phyloP scores from a whole-genome alignment of 2,888 invertebrate species.

The Caenorhabditis drosophilae region DNA sequence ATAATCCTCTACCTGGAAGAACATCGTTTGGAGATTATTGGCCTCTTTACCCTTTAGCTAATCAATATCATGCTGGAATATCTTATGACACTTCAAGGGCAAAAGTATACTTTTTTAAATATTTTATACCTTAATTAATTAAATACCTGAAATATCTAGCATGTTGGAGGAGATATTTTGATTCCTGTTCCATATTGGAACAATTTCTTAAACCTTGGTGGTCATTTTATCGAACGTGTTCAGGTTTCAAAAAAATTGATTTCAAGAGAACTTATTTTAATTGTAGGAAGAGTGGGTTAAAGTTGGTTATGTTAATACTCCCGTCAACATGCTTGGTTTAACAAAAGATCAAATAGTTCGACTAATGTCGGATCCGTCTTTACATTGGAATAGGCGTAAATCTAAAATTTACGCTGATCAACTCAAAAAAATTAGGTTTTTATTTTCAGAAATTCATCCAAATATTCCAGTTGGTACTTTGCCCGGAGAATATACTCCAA shows the following conservation, averaged over 20 bases:
- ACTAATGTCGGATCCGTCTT: slow-evolving; percentile 38
- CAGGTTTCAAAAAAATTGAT: too few species aligned
- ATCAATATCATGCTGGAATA: slow-evolving; percentile 44
- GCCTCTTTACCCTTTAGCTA: slow-evolving; percentile 45
- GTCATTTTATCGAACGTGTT: slow-evolving; percentile 46
- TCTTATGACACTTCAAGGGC: slow-evolving; percentile 42
- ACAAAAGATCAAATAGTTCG: slow-evolving; percentile 37
- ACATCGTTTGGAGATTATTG: slow-evolving; percentile 48
- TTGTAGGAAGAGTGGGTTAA: slow-evolving; percentile 44
- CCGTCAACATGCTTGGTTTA: slow-evolving; percentile 44
- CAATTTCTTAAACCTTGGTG: slow-evolving; percentile 41
- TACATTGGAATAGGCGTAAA: slow-evolving; percentile 41
- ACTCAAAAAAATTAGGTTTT: background rate
- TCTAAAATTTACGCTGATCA: background rate
- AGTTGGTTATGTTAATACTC: slow-evolving; percentile 42
- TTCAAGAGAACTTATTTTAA: too few species aligned
- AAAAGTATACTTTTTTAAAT: slow-evolving; percentile 18
- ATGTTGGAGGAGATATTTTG: slow-evolving; percentile 46
- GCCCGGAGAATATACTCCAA: slow-evolving; percentile 41
- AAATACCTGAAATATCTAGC: slow-evolving; percentile 18
- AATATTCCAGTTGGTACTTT: slow-evolving; percentile 45
- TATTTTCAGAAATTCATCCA: slow-evolving; percentile 45
- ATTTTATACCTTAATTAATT: background rate
- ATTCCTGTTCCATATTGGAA: slow-evolving; percentile 48
- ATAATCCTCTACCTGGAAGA: slow-evolving; percentile 45